These are phyloP conservation scores for Protobothrops mucrosquamatus DNA, from an alignment of 2,113 vertebrate genomes.

Conservation along the genomic window DNA sequence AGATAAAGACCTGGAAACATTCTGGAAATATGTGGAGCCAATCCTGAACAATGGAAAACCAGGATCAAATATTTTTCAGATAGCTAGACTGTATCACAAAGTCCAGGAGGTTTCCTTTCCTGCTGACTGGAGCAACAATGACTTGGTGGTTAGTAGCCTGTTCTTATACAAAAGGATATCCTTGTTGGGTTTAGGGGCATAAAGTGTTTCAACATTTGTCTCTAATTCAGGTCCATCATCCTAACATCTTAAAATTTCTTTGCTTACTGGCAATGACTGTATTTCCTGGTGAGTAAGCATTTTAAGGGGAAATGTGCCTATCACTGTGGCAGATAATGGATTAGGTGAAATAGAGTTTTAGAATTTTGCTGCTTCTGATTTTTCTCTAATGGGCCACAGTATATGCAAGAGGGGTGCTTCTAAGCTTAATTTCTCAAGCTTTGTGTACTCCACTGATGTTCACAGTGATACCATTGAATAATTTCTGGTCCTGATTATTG, in stretches of 20 bases:
- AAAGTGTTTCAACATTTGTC: background rate
- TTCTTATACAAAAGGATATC: background rate
- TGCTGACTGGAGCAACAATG: slow-evolving; percentile 58
- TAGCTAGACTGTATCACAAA: slow-evolving; percentile 72
- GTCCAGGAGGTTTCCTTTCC: slow-evolving; percentile 66
- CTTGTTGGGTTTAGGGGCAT: background rate
- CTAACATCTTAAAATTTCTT: background rate
- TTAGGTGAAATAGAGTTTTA: background rate
- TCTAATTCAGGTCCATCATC: background rate
- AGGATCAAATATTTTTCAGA: slow-evolving; percentile 77
- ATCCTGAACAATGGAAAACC: slow-evolving; percentile 74
- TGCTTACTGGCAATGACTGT: background rate
- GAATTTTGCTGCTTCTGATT: background rate
- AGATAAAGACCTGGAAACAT: slow-evolving; percentile 69
- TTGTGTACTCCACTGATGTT: background rate
- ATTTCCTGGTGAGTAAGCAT: background rate
- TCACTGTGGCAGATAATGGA: background rate
- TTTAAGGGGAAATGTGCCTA: background rate
- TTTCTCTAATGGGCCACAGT: background rate
- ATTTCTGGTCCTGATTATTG: background rate
- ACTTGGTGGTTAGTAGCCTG: slow-evolving; percentile 75
- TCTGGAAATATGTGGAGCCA: slow-evolving; percentile 85
- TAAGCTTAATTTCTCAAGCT: background rate
- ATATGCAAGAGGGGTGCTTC: background rate
- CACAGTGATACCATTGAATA: background rate